phyloP scores from a whole-genome alignment of 1,140 invertebrate species.

The Saccostrea cuccullata region DNA sequence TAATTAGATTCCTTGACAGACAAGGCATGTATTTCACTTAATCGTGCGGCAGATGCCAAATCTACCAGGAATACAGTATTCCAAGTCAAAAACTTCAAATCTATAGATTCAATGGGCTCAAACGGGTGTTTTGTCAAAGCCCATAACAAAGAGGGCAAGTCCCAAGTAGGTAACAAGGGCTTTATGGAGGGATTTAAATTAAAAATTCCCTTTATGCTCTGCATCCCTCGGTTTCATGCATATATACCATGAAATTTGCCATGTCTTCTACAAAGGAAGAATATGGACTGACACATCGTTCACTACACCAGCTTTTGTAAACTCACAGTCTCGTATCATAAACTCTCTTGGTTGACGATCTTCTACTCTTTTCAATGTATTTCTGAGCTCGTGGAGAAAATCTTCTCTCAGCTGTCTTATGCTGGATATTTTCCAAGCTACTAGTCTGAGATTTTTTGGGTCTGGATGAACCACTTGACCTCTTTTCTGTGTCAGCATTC shows the following conservation, averaged over 20 bases:
- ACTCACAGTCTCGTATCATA: neutral
- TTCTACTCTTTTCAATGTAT: neutral
- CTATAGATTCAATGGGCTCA: too few species aligned
- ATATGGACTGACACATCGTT: too few species aligned
- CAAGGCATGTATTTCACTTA: slow-evolving; percentile 42
- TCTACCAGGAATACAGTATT: slow-evolving; percentile 41
- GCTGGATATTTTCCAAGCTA: slow-evolving; percentile 38
- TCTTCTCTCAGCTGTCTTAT: neutral
- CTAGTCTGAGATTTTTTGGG: slow-evolving; percentile 6
- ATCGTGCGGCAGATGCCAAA: slow-evolving; percentile 28
- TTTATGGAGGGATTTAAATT: neutral
- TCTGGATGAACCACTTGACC: slow-evolving; percentile 21
- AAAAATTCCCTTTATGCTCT: slow-evolving; percentile 40
- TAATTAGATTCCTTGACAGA: slow-evolving; percentile 23
- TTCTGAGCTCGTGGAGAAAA: neutral
- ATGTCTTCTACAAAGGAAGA: neutral
- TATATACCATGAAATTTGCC: slow-evolving; percentile 15
- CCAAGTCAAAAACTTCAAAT: slow-evolving; percentile 44
- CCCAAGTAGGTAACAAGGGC: slow-evolving; percentile 42
- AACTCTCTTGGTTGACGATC: neutral
- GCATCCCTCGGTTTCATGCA: neutral
- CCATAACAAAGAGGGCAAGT: slow-evolving; percentile 46
- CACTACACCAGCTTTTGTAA: neutral
- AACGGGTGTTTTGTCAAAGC: slow-evolving; percentile 44
- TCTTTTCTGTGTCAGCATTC: too few species aligned